Conservation (phyloP, 2,888 invertebrate species). For the Laothoe populi region DNA sequence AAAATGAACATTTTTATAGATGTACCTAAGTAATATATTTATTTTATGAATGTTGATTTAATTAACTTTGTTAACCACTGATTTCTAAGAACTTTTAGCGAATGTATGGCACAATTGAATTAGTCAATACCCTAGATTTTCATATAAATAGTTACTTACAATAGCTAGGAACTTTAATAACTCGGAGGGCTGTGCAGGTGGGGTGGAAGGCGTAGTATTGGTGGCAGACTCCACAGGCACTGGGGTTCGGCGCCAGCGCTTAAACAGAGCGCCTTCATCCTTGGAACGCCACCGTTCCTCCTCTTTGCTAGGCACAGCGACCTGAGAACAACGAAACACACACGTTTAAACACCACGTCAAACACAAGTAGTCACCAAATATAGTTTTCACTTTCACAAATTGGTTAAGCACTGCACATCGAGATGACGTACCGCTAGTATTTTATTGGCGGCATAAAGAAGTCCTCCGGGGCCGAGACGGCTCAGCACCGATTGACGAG, state of each 20-base stretch:
- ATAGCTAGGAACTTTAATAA: slow-evolving; percentile 90
- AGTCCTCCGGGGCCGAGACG: slow-evolving; percentile 80
- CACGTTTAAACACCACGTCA: slow-evolving; percentile 67
- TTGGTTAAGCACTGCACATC: slow-evolving; percentile 31
- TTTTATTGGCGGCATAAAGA: slow-evolving; percentile 79
- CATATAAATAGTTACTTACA: slow-evolving; percentile 88
- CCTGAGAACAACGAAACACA: slow-evolving; percentile 77
- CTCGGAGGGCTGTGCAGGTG: slow-evolving; percentile 72
- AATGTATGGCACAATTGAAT: no score
- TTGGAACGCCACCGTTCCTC: slow-evolving; percentile 79
- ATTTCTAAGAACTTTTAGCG: no score
- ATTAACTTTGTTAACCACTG: no score
- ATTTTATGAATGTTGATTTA: no score
- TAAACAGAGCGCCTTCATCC: slow-evolving; percentile 76
- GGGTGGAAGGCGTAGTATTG: slow-evolving; percentile 53
- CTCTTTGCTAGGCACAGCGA: slow-evolving; percentile 79
- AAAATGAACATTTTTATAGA: no score
- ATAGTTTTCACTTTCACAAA: slow-evolving; percentile 50
- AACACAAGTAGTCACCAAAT: slow-evolving; percentile 37
- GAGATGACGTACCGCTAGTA: slow-evolving; percentile 80
- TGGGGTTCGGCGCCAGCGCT: slow-evolving; percentile 73
- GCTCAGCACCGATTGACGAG: slow-evolving; percentile 77
- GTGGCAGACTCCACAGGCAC: slow-evolving; percentile 59
- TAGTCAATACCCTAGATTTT: no score
- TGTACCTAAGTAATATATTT: no score